Evolutionary conservation across 2,888 invertebrate genomes (phyloP).

Genomic region (Eilema griseolum): DNA sequence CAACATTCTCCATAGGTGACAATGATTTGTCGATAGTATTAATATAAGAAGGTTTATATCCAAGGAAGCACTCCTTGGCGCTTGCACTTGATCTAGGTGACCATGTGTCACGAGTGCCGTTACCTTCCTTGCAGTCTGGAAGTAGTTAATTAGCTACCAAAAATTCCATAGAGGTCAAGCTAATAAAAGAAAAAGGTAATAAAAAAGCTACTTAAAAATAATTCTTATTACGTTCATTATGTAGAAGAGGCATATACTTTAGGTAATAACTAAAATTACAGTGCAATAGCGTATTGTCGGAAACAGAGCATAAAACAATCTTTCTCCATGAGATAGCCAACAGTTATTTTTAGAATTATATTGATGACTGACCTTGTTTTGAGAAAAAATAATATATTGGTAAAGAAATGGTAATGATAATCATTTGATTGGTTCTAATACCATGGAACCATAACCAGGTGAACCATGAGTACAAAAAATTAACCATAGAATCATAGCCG

Average conservation of each 20-base stretch:
- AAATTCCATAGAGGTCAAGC: neutral
- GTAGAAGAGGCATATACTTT: slow-evolving; percentile 6
- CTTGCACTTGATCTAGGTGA: too few species aligned
- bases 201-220: neutral
- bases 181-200: neutral
- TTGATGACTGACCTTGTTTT: slow-evolving; percentile 6
- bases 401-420: neutral
- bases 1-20: too few species aligned
- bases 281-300: slow-evolving; percentile 7
- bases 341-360: slow-evolving; percentile 9
- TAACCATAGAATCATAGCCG: too few species aligned
- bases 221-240: slow-evolving; percentile 2
- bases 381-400: neutral
- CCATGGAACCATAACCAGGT: too few species aligned
- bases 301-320: slow-evolving; percentile 20
- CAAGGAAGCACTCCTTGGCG: too few species aligned
- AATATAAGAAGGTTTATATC: too few species aligned
- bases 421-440: too few species aligned
- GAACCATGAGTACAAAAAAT: too few species aligned
- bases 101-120: too few species aligned
- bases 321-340: neutral
- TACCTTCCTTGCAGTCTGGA: too few species aligned
- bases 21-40: too few species aligned
- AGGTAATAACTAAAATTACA: neutral
- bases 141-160: too few species aligned